Evolutionary conservation across 2,797 vertebrate genomes (phyloP), one percentile per base, ranked within the genome.

Genomic region (Furcifer pardalis): DNA sequence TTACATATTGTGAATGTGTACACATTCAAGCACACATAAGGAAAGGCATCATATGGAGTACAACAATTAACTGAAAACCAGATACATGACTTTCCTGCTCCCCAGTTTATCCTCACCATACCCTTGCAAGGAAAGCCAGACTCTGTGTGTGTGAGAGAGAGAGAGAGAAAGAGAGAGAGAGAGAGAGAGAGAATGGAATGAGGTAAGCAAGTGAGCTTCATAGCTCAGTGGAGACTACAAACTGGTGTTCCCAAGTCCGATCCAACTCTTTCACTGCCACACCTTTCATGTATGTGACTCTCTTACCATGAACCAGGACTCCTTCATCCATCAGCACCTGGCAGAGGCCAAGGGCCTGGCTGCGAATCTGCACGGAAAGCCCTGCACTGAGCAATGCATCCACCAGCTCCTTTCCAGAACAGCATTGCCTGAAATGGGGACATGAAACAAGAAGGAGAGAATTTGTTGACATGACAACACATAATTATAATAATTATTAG

Each of bases 291-390:
- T 32, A 44, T 32, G 3, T 81, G 49, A 42, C 12, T 7, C 68
- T 72, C 95, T 96, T 88, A 99, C 98, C 98, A 37, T 98, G 97
- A 9, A 95, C 94, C 59, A 99, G 93, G 82, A 98, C 96, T 0
- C 97, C 97, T 90, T 98, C 97, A 1, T 99, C 98, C 94, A 99
- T 93, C 90, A 99, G 90, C 90, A 99, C 97, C 89, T 99, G 98
- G 96, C 97, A 98, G 94, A 99, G 95, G 3, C 98, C 98, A 1
- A 98, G 94, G 0, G 97, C 98, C 86, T 99, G 98, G 92, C 95
- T 95, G 49, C 98, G 96, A 0, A 94, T 97, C 79, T 97, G 97
- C 17, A 97, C 86, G 15, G 95, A 93, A 2, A 96, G 94, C 4
- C 96, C 97, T 17, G 97, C 90, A 78, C 95, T 95, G 94, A 99